These are phyloP conservation scores for Bagarius yarrelli DNA, from an alignment of 2,113 vertebrate species.

Conservation along the genomic window DNA sequence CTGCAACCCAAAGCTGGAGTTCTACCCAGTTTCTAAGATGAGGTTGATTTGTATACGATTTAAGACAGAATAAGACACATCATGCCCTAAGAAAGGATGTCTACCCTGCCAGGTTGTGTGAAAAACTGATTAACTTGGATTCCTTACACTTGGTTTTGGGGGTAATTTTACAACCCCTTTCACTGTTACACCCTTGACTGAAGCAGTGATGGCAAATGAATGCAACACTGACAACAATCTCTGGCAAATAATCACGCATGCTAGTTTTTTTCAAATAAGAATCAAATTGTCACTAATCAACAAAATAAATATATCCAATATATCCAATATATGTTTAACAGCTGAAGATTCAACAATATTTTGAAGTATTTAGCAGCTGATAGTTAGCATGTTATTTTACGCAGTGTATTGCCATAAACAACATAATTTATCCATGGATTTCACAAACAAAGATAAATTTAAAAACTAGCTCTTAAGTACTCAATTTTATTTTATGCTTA, in stretches of 20 bases:
- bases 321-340: too few relatives aligned
- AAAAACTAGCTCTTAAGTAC: neutral
- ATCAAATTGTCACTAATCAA: neutral
- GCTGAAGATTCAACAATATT: neutral
- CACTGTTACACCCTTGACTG: neutral
- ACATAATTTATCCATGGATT: neutral
- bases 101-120: neutral
- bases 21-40: neutral
- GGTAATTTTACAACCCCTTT: conserved; percentile 22
- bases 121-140: conserved; percentile 3
- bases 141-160: conserved; percentile 18
- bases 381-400: conserved; percentile 10
- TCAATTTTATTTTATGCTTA: neutral
- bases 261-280: neutral
- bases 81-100: neutral
- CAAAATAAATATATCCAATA: neutral
- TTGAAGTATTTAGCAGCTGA: neutral
- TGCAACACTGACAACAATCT: neutral
- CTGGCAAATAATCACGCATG: neutral
- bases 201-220: conserved; percentile 25
- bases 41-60: neutral
- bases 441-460: neutral
- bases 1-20: neutral
- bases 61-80: neutral
- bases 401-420: neutral